Percentiles rank a stretch among this genome's conserved stretches.
Evolutionary conservation across 2,797 vertebrate genomes (phyloP).

Genomic region (Melanogrammus aeglefinus): DNA sequence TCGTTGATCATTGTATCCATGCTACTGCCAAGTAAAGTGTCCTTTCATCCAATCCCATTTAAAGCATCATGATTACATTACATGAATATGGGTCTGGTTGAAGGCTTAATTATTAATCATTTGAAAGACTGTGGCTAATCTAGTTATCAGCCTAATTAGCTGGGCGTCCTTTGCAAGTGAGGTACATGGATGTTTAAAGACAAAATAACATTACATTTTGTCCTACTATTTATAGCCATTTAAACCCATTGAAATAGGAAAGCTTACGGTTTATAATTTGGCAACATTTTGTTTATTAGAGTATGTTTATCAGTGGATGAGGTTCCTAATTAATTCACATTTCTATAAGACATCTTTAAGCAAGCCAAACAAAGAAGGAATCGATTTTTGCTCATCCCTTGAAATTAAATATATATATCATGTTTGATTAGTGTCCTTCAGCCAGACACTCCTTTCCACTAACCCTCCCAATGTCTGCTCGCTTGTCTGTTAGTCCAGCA

Average conservation of each 20-base stretch:
- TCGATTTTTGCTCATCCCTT: not conserved
- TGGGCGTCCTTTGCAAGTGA: constrained; percentile 69
- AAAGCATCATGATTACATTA: constrained; percentile 40
- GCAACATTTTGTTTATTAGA: not conserved
- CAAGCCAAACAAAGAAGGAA: not conserved
- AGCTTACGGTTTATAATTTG: constrained; percentile 21
- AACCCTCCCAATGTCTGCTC: not conserved
- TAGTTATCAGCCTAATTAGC: constrained; percentile 72
- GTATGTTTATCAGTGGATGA: not conserved
- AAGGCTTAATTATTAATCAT: constrained; percentile 74
- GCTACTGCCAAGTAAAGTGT: constrained; percentile 31
- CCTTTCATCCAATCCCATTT: constrained; percentile 20
- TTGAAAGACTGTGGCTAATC: constrained; percentile 76
- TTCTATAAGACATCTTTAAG: not conserved
- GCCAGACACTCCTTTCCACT: not conserved
- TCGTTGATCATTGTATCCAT: constrained; percentile 32
- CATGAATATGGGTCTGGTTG: constrained; percentile 57
- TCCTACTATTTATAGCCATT: constrained; percentile 19
- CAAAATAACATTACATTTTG: constrained; percentile 62
- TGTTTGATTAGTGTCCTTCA: constrained; percentile 1
- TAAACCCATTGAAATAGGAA: not conserved
- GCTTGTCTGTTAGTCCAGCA: not conserved
- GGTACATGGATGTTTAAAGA: constrained; percentile 38
- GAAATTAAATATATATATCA: constrained; percentile 2
- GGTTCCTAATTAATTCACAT: not conserved